Evolutionary conservation across 2,113 vertebrate genomes (phyloP).

Genomic region (Geococcyx californianus): DNA sequence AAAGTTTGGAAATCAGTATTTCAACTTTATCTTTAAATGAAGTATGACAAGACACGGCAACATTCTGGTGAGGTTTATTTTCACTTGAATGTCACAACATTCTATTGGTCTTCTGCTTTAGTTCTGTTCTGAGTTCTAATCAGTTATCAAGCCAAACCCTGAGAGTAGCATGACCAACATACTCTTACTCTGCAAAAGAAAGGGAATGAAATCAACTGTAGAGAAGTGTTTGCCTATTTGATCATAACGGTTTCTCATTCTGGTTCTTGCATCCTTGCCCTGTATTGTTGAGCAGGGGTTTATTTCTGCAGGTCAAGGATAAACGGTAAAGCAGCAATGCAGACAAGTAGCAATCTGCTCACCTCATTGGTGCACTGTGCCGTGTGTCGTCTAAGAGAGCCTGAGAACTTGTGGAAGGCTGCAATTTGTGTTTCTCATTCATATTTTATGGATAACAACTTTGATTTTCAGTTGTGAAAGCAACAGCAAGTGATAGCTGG

Average conservation of each 20-base stretch:
- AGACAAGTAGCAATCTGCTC: background rate
- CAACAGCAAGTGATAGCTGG: slow-evolving; percentile 43
- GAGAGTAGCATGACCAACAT: rapidly evolving
- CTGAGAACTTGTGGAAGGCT: background rate
- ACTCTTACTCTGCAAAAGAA: background rate
- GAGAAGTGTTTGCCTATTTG: background rate
- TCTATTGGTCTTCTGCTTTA: background rate
- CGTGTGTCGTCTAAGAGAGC: background rate
- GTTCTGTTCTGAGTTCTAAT: background rate
- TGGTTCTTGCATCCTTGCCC: background rate
- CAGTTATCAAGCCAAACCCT: background rate
- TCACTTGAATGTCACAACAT: background rate
- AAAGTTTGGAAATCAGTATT: background rate
- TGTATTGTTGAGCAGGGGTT: background rate
- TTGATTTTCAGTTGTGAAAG: slow-evolving; percentile 41
- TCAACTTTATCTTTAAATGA: background rate
- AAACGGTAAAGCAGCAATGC: background rate
- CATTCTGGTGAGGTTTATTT: background rate
- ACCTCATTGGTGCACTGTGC: background rate
- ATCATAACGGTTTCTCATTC: background rate
- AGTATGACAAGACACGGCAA: rapidly evolving
- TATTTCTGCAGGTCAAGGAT: background rate
- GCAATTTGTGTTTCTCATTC: slow-evolving; percentile 17
- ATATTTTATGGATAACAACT: slow-evolving; percentile 49
- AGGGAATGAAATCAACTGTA: background rate